Evolutionary conservation across 2,113 vertebrate species (phyloP).

Genomic region (Thalassarche chlororhynchos): DNA sequence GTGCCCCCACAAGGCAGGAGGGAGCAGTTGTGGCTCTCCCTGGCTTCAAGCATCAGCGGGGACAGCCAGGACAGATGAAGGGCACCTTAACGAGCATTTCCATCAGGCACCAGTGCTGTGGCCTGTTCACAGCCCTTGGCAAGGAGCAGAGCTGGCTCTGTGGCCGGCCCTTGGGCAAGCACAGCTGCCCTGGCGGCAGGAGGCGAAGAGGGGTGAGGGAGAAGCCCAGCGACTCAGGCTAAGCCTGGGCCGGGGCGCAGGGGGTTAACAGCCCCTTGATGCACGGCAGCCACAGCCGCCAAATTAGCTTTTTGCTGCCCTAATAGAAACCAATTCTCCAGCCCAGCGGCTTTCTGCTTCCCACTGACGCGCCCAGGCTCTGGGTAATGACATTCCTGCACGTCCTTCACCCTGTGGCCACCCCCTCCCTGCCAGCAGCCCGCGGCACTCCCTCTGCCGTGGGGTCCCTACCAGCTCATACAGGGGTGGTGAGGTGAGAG

Average conservation of each 20-base stretch:
- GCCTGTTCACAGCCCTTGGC: neutral
- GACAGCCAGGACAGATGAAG: neutral
- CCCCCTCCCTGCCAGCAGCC: neutral
- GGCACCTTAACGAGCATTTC: neutral
- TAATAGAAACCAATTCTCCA: conserved; percentile 60
- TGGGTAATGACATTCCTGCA: neutral
- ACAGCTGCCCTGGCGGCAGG: fast-evolving
- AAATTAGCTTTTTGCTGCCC: conserved; percentile 51
- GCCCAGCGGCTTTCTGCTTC: neutral
- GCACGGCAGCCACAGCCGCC: neutral
- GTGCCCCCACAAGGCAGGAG: neutral
- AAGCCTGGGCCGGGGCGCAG: neutral
- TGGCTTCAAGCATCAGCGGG: neutral
- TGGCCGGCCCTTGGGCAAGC: neutral
- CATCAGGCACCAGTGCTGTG: neutral
- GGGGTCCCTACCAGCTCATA: neutral
- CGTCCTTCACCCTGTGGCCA: neutral
- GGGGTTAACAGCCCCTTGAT: conserved; percentile 33
- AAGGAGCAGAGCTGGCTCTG: neutral
- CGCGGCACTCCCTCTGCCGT: fast-evolving
- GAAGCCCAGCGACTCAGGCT: neutral
- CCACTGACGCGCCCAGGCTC: neutral
- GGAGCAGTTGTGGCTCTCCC: neutral
- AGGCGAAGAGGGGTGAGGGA: neutral
- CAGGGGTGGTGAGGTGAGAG: neutral